Evolutionary conservation across 2,113 vertebrate species (phyloP).

Genomic region (Tetrao urogallus): DNA sequence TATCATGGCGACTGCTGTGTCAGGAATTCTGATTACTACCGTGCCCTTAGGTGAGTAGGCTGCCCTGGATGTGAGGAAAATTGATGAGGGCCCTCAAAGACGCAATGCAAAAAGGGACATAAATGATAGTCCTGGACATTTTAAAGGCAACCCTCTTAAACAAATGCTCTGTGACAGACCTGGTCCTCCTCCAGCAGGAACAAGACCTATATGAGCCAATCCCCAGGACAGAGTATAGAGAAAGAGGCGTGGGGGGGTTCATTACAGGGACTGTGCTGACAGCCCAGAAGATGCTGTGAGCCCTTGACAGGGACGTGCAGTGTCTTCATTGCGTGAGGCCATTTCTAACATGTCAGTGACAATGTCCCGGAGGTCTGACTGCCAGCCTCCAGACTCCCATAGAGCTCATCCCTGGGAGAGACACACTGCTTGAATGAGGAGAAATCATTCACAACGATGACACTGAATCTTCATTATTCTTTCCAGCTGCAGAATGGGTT

Average conservation of each 20-base stretch:
- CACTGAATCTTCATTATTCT: background rate
- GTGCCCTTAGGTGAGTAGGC: conserved; percentile 77
- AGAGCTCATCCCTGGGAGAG: too few relatives aligned
- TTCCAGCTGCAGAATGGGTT: conserved; percentile 87
- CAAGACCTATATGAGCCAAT: background rate
- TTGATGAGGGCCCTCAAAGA: background rate
- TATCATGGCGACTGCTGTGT: conserved; percentile 62
- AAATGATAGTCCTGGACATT: fast-evolving
- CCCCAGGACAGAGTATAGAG: background rate
- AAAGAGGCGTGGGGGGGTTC: background rate
- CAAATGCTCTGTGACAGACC: background rate
- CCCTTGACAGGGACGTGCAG: background rate
- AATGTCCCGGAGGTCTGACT: background rate
- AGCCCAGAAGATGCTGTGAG: background rate
- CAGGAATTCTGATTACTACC: conserved; percentile 72
- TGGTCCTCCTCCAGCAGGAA: background rate
- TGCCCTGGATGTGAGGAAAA: background rate
- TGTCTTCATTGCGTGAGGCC: background rate
- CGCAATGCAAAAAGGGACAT: background rate
- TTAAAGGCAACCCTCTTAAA: background rate
- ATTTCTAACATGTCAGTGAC: background rate
- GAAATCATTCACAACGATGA: background rate
- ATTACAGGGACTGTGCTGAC: background rate
- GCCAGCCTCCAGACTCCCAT: too few relatives aligned
- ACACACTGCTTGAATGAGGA: background rate